These are phyloP conservation scores for Peromyscus attwateri DNA, from an alignment of 2,797 vertebrate genomes.

Conservation along the genomic window DNA sequence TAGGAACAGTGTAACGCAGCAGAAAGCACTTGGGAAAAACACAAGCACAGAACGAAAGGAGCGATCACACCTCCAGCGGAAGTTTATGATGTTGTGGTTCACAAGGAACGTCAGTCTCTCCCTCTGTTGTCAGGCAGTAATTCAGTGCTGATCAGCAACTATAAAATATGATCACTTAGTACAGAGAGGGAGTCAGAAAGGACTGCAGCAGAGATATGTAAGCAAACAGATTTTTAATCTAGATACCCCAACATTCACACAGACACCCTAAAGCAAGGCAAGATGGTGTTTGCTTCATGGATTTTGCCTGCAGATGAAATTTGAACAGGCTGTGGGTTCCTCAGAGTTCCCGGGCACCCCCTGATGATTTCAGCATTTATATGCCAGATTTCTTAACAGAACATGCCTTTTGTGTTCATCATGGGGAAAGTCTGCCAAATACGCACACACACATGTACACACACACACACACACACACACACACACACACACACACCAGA, in stretches of 20 bases:
- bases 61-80: conserved; percentile 52
- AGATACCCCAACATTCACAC: conserved; percentile 6
- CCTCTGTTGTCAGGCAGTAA: conserved; percentile 45
- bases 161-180: conserved; percentile 59
- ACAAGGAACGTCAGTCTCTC: conserved; percentile 48
- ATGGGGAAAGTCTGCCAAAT: not conserved
- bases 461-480: not conserved
- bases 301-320: conserved; percentile 8
- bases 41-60: conserved; percentile 24
- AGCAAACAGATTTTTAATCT: conserved; percentile 24
- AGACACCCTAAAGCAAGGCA: not conserved
- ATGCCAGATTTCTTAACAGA: conserved; percentile 5
- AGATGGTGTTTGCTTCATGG: conserved; percentile 3
- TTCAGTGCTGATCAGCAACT: conserved; percentile 39
- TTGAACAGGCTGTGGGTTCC: conserved; percentile 24
- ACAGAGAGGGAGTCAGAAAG: not conserved
- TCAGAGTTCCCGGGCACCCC: conserved; percentile 18
- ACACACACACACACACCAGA: not conserved
- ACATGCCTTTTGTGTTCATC: not conserved
- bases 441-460: too few species aligned
- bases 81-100: conserved; percentile 71
- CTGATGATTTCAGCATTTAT: not conserved
- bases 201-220: not conserved
- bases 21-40: conserved; percentile 24
- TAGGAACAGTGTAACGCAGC: not conserved